phyloP scores from a whole-genome alignment of 2,113 vertebrate species.

The Neomonachus schauinslandi region DNA sequence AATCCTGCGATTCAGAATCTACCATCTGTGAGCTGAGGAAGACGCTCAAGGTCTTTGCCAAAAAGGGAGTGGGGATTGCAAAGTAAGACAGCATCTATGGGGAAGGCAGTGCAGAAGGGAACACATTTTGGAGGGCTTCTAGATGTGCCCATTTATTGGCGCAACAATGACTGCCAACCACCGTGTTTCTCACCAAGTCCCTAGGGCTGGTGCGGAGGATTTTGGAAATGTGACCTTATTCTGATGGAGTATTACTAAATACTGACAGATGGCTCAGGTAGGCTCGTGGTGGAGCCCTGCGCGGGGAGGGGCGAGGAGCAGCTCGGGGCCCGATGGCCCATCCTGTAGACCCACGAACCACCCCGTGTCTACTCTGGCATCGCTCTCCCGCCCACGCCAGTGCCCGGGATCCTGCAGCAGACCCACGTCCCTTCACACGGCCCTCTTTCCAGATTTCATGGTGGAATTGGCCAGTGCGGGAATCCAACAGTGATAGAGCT shows the following conservation, averaged over 20 bases:
- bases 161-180: fast-evolving
- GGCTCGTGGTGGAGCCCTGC: neutral
- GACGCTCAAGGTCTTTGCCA: neutral
- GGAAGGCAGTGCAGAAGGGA: fast-evolving
- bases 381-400: too few relatives aligned
- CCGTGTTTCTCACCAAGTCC: neutral
- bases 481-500: fast-evolving
- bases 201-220: neutral
- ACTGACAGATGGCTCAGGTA: neutral
- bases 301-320: neutral
- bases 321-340: fast-evolving
- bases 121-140: fast-evolving
- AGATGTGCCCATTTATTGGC: fast-evolving
- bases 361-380: fast-evolving
- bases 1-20: neutral
- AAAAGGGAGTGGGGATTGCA: neutral
- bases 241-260: fast-evolving
- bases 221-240: neutral
- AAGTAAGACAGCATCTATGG: neutral
- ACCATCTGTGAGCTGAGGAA: neutral
- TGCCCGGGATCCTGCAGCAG: fast-evolving
- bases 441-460: neutral
- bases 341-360: fast-evolving
- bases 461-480: neutral
- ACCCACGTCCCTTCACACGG: fast-evolving